Evolutionary conservation across 1,140 invertebrate species (phyloP), one percentile per base, ranked within the genome.

Genomic region (Drosophila mojavensis): DNA sequence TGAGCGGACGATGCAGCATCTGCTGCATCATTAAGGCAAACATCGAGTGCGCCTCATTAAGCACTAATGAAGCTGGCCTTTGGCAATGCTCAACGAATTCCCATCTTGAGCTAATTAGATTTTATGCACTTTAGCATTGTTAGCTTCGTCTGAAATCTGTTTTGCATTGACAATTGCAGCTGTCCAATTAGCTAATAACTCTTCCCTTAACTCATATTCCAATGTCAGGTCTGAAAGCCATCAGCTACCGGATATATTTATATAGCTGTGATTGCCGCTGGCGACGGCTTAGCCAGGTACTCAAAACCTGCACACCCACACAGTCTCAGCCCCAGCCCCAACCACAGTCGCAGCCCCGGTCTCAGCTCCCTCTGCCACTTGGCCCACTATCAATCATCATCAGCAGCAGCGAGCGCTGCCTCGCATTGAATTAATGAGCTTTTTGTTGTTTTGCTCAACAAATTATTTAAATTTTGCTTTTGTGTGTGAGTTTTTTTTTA

Each of bases 341-440:
- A 6, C 20, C 20, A 24, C 20, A 24, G 20, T 24, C 20, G 20
- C 20, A 17, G 11, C 30, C n/a, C 24, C 17, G 30, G 48, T 10
- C 33, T 39, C 36, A 39, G n/a, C 45, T 15, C 43, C 24, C 1
- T 26, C 28, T 4, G 9, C 43, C 53, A 58, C 54, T 60, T 51
- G 36, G 36, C 15, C 26, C 48, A 36, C 30, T 51, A 70, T 70
- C 68, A 70, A 70, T 70, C 66, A 75, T 62, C 71, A 45, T 59
- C 59, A 9, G 47, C 20, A 24, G 20, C 20, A 24, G 20, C 20
- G 20, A 24, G 20, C 20, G 20, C 58, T 30, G 36, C 60, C 33
- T 71, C 68, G 61, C 73, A 71, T 75, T 75, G 73, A 75, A 75
- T 75, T 75, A 75, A 75, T 75, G 73, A 71, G 73, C 41, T 75